Evolutionary conservation across 1,140 invertebrate species (phyloP).

Genomic region (Ditylenchus dipsaci): DNA sequence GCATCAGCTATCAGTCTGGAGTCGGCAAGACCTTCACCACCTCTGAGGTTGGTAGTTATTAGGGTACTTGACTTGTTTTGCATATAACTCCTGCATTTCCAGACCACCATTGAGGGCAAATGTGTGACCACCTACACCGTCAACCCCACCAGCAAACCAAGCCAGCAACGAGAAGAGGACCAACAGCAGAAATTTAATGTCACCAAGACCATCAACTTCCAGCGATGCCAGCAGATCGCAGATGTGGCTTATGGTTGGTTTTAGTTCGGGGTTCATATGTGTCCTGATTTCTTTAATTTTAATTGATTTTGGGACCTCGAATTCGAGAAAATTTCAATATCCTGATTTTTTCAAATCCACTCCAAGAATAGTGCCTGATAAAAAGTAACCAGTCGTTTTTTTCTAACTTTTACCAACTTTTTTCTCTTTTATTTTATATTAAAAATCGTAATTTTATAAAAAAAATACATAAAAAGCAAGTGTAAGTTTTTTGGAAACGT

Average conservation of each 20-base stretch:
- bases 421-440: too few relatives aligned
- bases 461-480: too few relatives aligned
- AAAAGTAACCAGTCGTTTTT: too few relatives aligned
- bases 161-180: not conserved
- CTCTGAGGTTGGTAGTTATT: conserved; percentile 23
- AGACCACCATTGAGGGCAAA: conserved; percentile 33
- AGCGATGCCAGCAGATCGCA: conserved; percentile 42
- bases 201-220: conserved; percentile 52
- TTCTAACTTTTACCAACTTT: too few relatives aligned
- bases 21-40: conserved; percentile 25
- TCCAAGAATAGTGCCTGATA: too few relatives aligned
- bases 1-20: conserved; percentile 7
- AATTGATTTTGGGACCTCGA: too few relatives aligned
- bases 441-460: too few relatives aligned
- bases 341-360: too few relatives aligned
- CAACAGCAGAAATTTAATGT: conserved; percentile 34
- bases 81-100: not conserved
- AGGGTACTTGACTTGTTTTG: not conserved
- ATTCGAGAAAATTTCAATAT: too few relatives aligned
- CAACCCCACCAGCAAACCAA: conserved; percentile 7
- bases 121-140: conserved; percentile 34
- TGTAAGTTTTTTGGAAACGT: too few relatives aligned
- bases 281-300: too few relatives aligned
- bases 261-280: too few relatives aligned
- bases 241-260: conserved; percentile 24